phyloP scores from a whole-genome alignment of 2,888 invertebrate genomes.

The Leucophenga montana region DNA sequence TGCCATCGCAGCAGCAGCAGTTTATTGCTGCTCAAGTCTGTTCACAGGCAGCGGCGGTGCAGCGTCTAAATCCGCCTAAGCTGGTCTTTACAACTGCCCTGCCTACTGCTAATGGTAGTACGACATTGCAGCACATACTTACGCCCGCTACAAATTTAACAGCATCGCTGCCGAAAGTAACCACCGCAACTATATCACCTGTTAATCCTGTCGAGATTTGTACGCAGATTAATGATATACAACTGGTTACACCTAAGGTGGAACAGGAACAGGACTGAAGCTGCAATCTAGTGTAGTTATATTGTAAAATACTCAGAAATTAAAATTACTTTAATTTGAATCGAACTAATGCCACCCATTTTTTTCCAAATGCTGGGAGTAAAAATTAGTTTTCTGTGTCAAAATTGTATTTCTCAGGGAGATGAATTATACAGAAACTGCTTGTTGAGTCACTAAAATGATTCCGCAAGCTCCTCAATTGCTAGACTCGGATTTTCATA shows the following conservation, averaged over 20 bases:
- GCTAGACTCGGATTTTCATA: too few species aligned
- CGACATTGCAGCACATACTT: constrained; percentile 54
- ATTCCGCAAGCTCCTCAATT: too few species aligned
- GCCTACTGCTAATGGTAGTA: constrained; percentile 53
- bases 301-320: constrained; percentile 4
- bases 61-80: constrained; percentile 60
- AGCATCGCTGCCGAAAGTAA: constrained; percentile 56
- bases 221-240: constrained; percentile 53
- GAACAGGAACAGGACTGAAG: constrained; percentile 54
- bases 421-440: too few species aligned
- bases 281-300: background rate
- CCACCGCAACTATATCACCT: constrained; percentile 22
- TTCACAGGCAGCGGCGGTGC: constrained; percentile 5
- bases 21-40: constrained; percentile 15
- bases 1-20: constrained; percentile 15
- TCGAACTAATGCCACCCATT: too few species aligned
- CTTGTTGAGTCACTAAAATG: too few species aligned
- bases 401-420: too few species aligned
- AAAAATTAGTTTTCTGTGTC: too few species aligned
- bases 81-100: constrained; percentile 61
- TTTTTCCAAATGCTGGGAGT: too few species aligned
- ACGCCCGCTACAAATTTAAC: constrained; percentile 44
- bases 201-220: constrained; percentile 47
- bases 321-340: too few species aligned
- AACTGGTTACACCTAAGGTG: constrained; percentile 59